Base-by-base conservation (phyloP, 2,113 vertebrate genomes). In the Haliaeetus leucogaster region DNA sequence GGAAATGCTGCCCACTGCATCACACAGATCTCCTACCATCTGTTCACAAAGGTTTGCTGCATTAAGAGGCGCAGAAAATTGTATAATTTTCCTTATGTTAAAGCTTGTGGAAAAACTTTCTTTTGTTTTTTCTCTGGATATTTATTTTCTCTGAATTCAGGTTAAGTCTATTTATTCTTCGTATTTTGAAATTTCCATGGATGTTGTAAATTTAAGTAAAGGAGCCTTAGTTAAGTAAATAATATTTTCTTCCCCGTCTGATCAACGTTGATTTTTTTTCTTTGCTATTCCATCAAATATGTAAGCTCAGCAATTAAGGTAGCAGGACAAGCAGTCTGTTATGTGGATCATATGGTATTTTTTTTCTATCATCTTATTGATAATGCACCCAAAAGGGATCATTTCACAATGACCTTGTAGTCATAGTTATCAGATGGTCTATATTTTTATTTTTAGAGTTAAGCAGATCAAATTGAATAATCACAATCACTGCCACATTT, bases 1-100 rank as follows among this genome's bases (percentile, higher is more conserved):
- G 95, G 86, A 96, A 86, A 89, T 89, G 52, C 93, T 96, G 93
- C 96, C 96, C 90, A 97, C 94, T 96, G 80, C 76, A 86, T 94
- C 92, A 50, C 80, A 58, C 73, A 58, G 45, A 94, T 82, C 66
- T 92, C 53, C 78, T 81, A 2, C 96, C 96, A 96, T 97, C 97
- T 97, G 97, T 93, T 97, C 82, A 47, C 56, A 79, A 73, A 85
- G 66, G 55, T 36, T 93, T 90, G 88, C 68, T 86, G 52, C 48
- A 22, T 26, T 76, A 48, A 65, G 86, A 79, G 53, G 48, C 76
- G 30, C 72, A 90, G 47, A 89, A 91, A 85, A 82, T 58, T 16
- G 25, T 58, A 72, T 87, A 11, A 47, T 73, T 90, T 84, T 70
- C 34, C n/a, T 40, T 82, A 45, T 73, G 58, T 72, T 87, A 72